These are phyloP conservation scores for Acrocephalus kingi DNA, from an alignment of 2,113 vertebrate genomes.

Conservation along the genomic window DNA sequence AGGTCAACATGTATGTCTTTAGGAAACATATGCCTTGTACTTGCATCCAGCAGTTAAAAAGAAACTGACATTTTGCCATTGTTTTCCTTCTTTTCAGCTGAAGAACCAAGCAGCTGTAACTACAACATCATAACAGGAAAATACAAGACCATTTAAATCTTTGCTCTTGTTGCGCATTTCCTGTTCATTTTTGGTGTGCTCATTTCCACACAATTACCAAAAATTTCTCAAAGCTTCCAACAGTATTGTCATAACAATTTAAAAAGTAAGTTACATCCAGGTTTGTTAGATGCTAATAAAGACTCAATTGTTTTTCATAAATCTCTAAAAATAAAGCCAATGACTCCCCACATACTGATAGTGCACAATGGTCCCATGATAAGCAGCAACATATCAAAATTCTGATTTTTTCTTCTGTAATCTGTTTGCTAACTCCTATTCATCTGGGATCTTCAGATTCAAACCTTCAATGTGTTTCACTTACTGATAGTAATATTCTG, in stretches of 20 bases:
- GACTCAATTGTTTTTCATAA: background rate
- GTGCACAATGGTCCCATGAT: background rate
- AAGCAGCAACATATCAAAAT: background rate
- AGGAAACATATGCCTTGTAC: background rate
- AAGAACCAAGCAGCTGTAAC: background rate
- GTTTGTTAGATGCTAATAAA: background rate
- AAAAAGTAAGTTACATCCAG: background rate
- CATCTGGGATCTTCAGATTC: background rate
- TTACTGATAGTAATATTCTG: background rate
- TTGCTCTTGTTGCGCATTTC: background rate
- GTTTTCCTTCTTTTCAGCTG: background rate
- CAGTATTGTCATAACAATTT: background rate
- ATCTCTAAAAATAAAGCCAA: background rate
- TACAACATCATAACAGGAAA: conserved; percentile 26
- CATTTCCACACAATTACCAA: background rate
- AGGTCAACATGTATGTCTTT: background rate
- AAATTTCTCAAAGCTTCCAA: background rate
- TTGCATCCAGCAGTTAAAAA: background rate
- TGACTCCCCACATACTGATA: background rate
- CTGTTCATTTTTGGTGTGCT: background rate
- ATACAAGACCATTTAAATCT: background rate
- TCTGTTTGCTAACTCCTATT: background rate
- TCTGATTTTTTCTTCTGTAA: background rate
- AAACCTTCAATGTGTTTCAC: fast-evolving
- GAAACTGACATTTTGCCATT: background rate